These are phyloP conservation scores for Myiagra hebetior DNA, from an alignment of 2,113 vertebrate genomes.

Conservation along the genomic window DNA sequence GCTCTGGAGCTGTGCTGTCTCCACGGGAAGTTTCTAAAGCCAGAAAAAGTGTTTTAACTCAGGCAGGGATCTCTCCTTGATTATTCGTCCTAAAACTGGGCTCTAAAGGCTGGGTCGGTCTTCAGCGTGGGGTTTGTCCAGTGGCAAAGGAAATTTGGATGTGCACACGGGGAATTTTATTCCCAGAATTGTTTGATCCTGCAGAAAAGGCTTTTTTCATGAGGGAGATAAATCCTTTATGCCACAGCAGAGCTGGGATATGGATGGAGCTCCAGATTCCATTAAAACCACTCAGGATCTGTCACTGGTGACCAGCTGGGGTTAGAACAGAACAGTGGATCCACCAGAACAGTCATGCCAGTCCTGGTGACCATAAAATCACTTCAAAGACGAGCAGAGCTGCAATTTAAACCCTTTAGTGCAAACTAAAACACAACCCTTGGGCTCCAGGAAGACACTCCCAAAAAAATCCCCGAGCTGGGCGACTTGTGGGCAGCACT, in stretches of 20 bases:
- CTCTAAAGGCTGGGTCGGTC: background rate
- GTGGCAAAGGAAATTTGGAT: background rate
- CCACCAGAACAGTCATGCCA: rapidly evolving
- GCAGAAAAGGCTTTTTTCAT: background rate
- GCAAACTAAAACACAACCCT: background rate
- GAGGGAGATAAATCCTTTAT: background rate
- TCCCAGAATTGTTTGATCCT: background rate
- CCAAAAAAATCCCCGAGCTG: rapidly evolving
- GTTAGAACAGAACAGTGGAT: background rate
- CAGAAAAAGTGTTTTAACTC: background rate
- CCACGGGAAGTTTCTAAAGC: background rate
- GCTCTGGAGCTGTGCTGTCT: rapidly evolving
- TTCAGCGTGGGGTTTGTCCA: rapidly evolving
- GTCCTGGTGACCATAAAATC: background rate
- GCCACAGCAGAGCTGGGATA: background rate
- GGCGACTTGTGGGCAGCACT: background rate
- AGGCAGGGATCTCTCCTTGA: background rate
- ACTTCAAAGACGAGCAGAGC: background rate
- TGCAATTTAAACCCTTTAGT: background rate
- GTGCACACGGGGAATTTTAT: rapidly evolving
- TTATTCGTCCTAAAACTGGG: background rate
- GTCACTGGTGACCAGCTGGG: background rate
- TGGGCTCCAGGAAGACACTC: background rate
- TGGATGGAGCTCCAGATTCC: background rate
- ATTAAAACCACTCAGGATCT: background rate